phyloP scores from a whole-genome alignment of 2,113 vertebrate species.

The Perca fluviatilis region DNA sequence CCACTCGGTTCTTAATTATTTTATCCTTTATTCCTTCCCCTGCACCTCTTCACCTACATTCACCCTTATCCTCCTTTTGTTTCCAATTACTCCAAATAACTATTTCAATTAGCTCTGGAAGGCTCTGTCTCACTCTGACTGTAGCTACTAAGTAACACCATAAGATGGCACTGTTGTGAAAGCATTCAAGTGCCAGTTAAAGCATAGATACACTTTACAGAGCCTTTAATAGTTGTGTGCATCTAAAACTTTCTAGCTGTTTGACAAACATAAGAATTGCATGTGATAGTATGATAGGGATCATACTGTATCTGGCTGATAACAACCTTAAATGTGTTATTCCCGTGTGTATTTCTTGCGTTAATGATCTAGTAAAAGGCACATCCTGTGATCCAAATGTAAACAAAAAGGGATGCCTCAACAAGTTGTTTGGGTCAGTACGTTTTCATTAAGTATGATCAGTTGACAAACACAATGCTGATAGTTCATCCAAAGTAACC shows the following conservation, averaged over 20 bases:
- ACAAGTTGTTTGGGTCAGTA: background rate
- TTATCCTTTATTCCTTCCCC: background rate
- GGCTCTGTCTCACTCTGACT: background rate
- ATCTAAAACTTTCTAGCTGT: background rate
- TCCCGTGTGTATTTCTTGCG: background rate
- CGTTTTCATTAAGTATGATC: background rate
- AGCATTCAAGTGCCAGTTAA: slow-evolving; percentile 28
- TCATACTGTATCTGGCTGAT: background rate
- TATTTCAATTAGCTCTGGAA: background rate
- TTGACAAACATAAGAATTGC: background rate
- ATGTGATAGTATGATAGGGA: background rate
- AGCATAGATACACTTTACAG: background rate
- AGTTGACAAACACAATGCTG: background rate
- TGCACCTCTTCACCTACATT: background rate
- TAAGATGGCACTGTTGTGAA: slow-evolving; percentile 70
- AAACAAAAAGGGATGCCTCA: background rate
- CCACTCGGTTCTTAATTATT: background rate
- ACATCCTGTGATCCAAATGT: background rate
- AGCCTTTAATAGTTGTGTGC: background rate
- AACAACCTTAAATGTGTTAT: background rate
- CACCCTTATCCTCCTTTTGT: background rate
- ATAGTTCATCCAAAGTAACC: background rate
- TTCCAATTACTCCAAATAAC: background rate
- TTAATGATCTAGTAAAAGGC: background rate
- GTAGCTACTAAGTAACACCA: slow-evolving; percentile 20